Evolutionary conservation across 2,888 invertebrate genomes (phyloP).

Genomic region (Julus scandinavius): DNA sequence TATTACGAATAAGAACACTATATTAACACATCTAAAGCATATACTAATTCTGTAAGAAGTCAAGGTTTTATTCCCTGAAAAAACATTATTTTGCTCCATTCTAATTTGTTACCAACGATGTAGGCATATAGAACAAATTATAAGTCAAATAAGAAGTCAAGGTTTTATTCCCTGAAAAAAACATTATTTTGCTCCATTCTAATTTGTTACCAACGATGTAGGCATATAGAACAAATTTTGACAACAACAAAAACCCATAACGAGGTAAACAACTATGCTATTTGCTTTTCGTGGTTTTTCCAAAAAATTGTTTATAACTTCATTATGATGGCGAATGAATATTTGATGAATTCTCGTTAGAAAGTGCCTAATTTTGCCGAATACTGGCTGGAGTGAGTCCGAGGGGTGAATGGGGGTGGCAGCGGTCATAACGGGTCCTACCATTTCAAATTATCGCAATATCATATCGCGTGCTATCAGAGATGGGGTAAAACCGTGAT

Average conservation of each 20-base stretch:
- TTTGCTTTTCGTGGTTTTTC: background rate
- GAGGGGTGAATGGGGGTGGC: background rate
- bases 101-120: background rate
- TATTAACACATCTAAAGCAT: too few relatives aligned
- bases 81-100: background rate
- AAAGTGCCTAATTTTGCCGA: background rate
- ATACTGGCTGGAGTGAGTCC: background rate
- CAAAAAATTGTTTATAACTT: background rate
- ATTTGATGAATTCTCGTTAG: background rate
- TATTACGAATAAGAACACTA: too few relatives aligned
- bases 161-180: background rate
- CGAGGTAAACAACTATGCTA: background rate
- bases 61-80: background rate
- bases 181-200: background rate
- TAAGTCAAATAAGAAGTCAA: background rate
- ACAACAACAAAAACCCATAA: background rate
- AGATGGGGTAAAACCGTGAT: background rate
- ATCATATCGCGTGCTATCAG: background rate
- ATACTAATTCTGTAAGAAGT: background rate
- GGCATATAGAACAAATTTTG: background rate
- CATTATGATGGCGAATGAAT: background rate
- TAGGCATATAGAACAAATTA: background rate
- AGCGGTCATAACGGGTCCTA: background rate
- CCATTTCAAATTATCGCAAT: background rate
- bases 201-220: background rate